These are phyloP conservation scores for Spea multiplicata DNA, from an alignment of 2,113 vertebrate species.

Conservation along the genomic window DNA sequence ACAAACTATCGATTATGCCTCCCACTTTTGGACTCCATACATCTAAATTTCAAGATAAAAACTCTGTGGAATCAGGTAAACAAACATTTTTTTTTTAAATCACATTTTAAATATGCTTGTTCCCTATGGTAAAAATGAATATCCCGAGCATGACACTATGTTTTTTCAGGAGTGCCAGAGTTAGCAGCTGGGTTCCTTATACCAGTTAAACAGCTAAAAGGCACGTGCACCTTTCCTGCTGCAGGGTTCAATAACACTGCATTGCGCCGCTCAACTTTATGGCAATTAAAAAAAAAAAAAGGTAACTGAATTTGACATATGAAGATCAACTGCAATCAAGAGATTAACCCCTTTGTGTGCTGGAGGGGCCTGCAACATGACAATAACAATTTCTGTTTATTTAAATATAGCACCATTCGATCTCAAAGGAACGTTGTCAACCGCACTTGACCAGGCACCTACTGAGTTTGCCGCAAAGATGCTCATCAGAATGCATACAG, in stretches of 20 bases:
- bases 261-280: background rate
- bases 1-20: background rate
- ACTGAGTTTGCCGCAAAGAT: too few relatives aligned
- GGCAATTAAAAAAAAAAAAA: background rate
- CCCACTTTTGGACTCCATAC: background rate
- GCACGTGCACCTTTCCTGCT: background rate
- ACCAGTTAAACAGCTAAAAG: background rate
- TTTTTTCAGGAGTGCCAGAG: background rate
- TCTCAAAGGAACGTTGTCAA: background rate
- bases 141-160: background rate
- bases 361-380: constrained; percentile 26
- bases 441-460: constrained; percentile 21
- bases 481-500: too few relatives aligned
- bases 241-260: background rate
- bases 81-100: too few relatives aligned
- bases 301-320: background rate
- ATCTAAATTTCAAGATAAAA: background rate
- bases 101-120: constrained; percentile 1
- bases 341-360: constrained; percentile 26
- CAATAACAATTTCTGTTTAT: constrained; percentile 7
- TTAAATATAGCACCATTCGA: constrained; percentile 44
- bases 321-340: background rate
- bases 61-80: too few relatives aligned
- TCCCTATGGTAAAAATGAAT: constrained; percentile 23
- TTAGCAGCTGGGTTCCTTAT: too few relatives aligned